Percentiles rank a stretch among this genome's conserved stretches.
Conservation (phyloP, 1,140 invertebrate species). For the Nomia melanderi region DNA sequence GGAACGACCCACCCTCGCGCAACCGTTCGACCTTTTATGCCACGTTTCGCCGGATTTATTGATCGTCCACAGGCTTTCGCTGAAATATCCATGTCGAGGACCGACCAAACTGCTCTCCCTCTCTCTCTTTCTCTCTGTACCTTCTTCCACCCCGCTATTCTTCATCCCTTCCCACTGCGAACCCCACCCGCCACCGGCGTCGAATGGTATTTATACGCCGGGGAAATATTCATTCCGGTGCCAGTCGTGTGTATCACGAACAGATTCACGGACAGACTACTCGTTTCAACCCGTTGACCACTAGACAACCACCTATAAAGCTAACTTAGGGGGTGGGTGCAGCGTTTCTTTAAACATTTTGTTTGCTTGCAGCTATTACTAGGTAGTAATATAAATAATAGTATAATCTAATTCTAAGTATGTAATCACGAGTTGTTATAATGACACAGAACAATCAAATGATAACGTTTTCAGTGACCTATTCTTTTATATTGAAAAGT, state of each 20-base stretch:
- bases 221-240: conserved; percentile 16
- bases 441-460: too few species aligned
- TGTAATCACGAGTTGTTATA: too few species aligned
- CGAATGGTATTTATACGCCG: conserved; percentile 16
- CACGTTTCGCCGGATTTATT: conserved; percentile 56
- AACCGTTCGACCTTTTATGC: conserved; percentile 59
- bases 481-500: too few species aligned
- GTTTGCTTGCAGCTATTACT: too few species aligned
- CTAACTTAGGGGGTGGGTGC: too few species aligned
- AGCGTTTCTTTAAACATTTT: too few species aligned
- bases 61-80: conserved; percentile 53
- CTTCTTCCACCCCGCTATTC: not conserved
- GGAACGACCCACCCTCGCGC: conserved; percentile 47
- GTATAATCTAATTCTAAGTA: too few species aligned
- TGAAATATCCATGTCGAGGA: conserved; percentile 32
- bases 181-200: not conserved
- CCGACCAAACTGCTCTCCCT: not conserved
- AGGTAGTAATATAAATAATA: too few species aligned
- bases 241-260: too few species aligned
- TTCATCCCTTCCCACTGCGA: not conserved
- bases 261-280: not conserved
- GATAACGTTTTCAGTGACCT: too few species aligned
- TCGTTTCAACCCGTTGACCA: not conserved
- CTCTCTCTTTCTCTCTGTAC: not conserved
- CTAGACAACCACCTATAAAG: too few species aligned